Evolutionary conservation across 2,113 vertebrate genomes (phyloP), one percentile per base, ranked within the genome.

Genomic region (Hippocampus abdominalis): DNA sequence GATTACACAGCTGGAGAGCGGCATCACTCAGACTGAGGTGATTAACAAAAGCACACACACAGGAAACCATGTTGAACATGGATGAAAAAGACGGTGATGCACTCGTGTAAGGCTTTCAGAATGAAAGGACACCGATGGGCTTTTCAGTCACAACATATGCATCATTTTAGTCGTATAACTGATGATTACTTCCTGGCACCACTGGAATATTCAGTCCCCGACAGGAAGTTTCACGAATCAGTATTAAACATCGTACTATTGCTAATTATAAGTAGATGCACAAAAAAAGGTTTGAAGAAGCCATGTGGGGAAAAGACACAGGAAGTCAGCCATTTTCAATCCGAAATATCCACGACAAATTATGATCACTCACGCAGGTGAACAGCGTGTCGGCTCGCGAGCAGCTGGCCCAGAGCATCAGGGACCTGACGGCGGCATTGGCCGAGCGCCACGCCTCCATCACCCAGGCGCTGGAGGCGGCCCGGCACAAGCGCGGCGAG

Each of bases 1-100:
- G 91, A 96, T 98, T 80, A 95, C 93, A 0, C 93, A 96, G 88
- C 91, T 98, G 89, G 96, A 98, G 86, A 95, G 94, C 71, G 92
- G 91, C 0, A 93, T 95, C 84, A 93, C 94, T 59, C 96, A 98
- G 88, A 96, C 95, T 0, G 96, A 98, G 95, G 96, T 98, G 74
- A 87, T 74, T 76, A 69, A 66, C 21, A 4, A 46, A 46, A 25
- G 1, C 54, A 10, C 32, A 64, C 48, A 68, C 51, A 42, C 21
- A 23, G 57, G 15, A 74, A 71, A 72, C 64, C 21, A 49, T 46
- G 42, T 15, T 64, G 1, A 64, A 71, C 42, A 49, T 29, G 7
- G 61, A 59, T 51, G 72, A 63, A 49, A 78, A 40, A 40, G 20
- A 27, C 16, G 25, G 16, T 16, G 23, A 63, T n/a, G 21, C 20